phyloP scores from a whole-genome alignment of 2,797 vertebrate genomes.

The Stomatorhinus walkeri region DNA sequence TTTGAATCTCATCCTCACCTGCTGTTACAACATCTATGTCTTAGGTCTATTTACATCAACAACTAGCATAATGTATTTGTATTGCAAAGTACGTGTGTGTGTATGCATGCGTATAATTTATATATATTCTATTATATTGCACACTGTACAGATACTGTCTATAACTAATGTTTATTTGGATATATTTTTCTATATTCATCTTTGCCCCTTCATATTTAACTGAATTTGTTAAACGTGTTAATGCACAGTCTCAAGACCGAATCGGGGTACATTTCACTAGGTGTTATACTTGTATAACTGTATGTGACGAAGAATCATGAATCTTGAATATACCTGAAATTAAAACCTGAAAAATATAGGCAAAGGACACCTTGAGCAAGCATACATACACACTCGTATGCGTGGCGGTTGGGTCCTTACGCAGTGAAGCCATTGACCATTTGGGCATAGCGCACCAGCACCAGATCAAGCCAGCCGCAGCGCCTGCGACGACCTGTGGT shows the following conservation, averaged over 20 bases:
- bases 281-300: not conserved
- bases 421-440: slow-evolving; percentile 75
- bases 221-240: not conserved
- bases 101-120: not conserved
- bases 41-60: not conserved
- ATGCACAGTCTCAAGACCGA: not conserved
- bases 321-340: not conserved
- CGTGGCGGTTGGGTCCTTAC: slow-evolving; percentile 49
- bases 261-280: not conserved
- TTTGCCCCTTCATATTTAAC: not conserved
- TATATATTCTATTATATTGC: not conserved
- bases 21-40: not conserved
- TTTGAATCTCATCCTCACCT: not conserved
- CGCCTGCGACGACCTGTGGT: slow-evolving; percentile 67
- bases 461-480: slow-evolving; percentile 74
- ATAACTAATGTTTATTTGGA: not conserved
- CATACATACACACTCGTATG: not conserved
- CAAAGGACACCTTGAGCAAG: not conserved
- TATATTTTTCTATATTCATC: not conserved
- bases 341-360: not conserved
- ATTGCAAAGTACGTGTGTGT: not conserved
- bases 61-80: not conserved
- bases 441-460: slow-evolving; percentile 72
- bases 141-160: not conserved
- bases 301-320: not conserved